Evolutionary conservation across 2,888 invertebrate genomes (phyloP).

Genomic region (Aspidiotus destructor): DNA sequence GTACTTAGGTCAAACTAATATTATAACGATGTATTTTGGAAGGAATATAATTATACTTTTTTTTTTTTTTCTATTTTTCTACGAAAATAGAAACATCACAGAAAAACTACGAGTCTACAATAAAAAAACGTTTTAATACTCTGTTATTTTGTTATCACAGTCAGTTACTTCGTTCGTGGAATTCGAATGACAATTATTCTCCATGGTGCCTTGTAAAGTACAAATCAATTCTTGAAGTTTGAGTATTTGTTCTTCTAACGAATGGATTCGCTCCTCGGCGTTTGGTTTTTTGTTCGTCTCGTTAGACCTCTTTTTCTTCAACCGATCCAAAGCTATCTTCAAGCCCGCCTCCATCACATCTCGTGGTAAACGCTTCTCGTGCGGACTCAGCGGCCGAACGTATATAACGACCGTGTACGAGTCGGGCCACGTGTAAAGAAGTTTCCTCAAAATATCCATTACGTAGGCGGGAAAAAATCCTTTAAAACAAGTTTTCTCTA

Average conservation of each 20-base stretch:
- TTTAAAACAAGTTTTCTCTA: conserved; percentile 70
- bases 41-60: too few species aligned
- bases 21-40: too few species aligned
- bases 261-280: conserved; percentile 5
- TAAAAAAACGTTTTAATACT: too few species aligned
- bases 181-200: neutral
- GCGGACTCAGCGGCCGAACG: conserved; percentile 72
- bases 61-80: too few species aligned
- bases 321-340: conserved; percentile 52
- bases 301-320: conserved; percentile 7
- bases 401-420: conserved; percentile 71
- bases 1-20: too few species aligned
- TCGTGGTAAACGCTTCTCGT: conserved; percentile 67
- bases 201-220: neutral
- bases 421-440: conserved; percentile 68
- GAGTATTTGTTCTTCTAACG: conserved; percentile 10
- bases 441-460: conserved; percentile 64
- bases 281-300: conserved; percentile 3
- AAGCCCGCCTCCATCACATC: conserved; percentile 72
- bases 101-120: too few species aligned
- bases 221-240: conserved; percentile 11
- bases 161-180: neutral
- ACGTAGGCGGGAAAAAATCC: conserved; percentile 67
- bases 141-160: neutral
- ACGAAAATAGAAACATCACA: too few species aligned